Percentiles rank a stretch among this genome's conserved stretches.
phyloP scores from a whole-genome alignment of 1,140 invertebrate genomes.

The Maniola jurtina region DNA sequence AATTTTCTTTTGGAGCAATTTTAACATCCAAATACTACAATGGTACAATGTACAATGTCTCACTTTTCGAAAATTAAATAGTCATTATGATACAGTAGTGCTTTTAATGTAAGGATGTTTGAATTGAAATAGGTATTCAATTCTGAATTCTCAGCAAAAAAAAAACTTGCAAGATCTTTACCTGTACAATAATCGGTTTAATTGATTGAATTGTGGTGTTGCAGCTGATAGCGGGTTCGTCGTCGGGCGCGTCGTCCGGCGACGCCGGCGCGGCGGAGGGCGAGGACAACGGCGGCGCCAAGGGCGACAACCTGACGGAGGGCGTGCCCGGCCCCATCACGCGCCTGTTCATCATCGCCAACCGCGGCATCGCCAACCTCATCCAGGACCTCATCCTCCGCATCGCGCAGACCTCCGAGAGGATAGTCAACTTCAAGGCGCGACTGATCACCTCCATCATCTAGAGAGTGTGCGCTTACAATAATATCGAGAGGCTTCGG shows the following conservation, averaged over 20 bases:
- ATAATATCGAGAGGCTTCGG: conserved; percentile 43
- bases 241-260: conserved; percentile 82
- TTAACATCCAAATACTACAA: too few species aligned
- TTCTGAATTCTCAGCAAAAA: too few species aligned
- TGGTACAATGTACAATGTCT: too few species aligned
- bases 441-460: conserved; percentile 92
- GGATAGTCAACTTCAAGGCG: conserved; percentile 94
- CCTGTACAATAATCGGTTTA: too few species aligned
- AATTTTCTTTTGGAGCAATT: too few species aligned
- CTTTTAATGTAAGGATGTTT: too few species aligned
- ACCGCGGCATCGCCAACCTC: conserved; percentile 89
- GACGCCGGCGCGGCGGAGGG: conserved; percentile 79
- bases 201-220: conserved; percentile 8
- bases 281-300: conserved; percentile 77
- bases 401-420: conserved; percentile 90
- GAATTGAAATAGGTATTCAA: too few species aligned
- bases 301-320: conserved; percentile 83
- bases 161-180: too few species aligned
- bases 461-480: conserved; percentile 76
- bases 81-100: too few species aligned
- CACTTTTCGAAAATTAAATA: too few species aligned
- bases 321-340: conserved; percentile 92
- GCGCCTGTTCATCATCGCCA: conserved; percentile 89
- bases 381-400: conserved; percentile 92
- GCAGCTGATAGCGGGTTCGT: conserved; percentile 89